phyloP scores from a whole-genome alignment of 2,888 invertebrate genomes.

The Callyntrura guangdongensis region DNA sequence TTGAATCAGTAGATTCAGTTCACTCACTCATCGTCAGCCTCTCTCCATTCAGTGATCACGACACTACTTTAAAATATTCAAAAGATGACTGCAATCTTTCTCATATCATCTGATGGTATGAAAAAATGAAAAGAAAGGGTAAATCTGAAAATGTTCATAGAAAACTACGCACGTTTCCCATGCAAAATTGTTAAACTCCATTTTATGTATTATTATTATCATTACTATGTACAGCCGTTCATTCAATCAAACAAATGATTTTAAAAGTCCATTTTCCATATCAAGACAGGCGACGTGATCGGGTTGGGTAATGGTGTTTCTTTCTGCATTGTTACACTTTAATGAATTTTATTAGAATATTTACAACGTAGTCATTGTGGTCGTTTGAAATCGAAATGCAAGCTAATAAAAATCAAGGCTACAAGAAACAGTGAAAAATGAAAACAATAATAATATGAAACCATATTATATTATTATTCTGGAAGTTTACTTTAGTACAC shows the following conservation, averaged over 20 bases:
- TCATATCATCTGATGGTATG: slow-evolving; percentile 11
- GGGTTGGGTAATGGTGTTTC: background rate
- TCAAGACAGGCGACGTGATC: slow-evolving; percentile 32
- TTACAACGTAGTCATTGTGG: no score
- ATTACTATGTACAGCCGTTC: no score
- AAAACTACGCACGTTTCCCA: slow-evolving; percentile 67
- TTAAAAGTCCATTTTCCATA: slow-evolving; percentile 42
- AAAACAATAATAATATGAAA: no score
- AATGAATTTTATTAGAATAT: background rate
- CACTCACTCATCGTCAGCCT: slow-evolving; percentile 14
- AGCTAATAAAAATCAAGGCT: background rate
- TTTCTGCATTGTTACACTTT: background rate
- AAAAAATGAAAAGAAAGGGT: slow-evolving; percentile 4
- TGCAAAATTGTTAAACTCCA: slow-evolving; percentile 54
- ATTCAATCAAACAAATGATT: slow-evolving; percentile 45
- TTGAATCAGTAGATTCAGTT: slow-evolving; percentile 38
- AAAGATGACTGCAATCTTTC: no score
- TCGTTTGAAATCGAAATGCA: no score
- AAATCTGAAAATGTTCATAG: no score
- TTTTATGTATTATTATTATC: slow-evolving; percentile 44
- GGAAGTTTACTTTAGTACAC: no score
- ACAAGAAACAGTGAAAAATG: background rate
- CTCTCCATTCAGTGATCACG: slow-evolving; percentile 25
- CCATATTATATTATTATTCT: no score
- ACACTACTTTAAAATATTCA: slow-evolving; percentile 29